phyloP scores from a whole-genome alignment of 2,888 invertebrate species.

The Eupithecia vulgata region DNA sequence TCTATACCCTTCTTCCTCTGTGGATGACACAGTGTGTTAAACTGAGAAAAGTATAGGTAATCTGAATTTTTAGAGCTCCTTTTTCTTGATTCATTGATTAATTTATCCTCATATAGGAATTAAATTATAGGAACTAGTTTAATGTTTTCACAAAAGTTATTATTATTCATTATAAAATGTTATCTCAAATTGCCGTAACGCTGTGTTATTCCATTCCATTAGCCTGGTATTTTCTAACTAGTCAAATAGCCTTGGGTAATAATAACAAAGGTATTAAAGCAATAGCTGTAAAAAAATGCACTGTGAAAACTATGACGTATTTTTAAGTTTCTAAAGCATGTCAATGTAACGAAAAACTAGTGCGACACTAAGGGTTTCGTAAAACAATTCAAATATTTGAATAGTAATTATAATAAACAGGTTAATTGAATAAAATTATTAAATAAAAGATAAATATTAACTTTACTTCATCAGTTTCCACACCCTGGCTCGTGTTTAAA shows the following conservation, averaged over 20 bases:
- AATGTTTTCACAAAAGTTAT: background rate
- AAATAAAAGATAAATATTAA: no score
- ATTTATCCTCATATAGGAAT: no score
- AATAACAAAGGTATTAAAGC: background rate
- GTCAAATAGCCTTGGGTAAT: background rate
- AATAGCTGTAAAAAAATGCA: background rate
- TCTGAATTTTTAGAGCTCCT: no score
- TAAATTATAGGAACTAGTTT: no score
- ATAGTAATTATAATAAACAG: no score
- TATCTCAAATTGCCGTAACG: constrained; percentile 8
- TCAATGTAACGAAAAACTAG: background rate
- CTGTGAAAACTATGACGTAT: background rate
- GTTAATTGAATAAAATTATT: no score
- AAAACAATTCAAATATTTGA: background rate
- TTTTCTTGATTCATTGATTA: no score
- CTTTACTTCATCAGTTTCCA: no score
- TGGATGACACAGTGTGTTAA: no score
- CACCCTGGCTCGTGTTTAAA: no score
- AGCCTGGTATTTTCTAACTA: background rate
- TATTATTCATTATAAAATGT: background rate
- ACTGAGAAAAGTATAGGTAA: no score
- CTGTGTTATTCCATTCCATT: background rate
- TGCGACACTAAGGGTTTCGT: background rate
- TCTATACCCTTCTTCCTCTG: no score
- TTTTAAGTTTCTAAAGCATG: background rate